Percentiles rank a stretch among this genome's conserved stretches.
phyloP scores from a whole-genome alignment of 2,888 invertebrate genomes.

The Apodemia hepburni region DNA sequence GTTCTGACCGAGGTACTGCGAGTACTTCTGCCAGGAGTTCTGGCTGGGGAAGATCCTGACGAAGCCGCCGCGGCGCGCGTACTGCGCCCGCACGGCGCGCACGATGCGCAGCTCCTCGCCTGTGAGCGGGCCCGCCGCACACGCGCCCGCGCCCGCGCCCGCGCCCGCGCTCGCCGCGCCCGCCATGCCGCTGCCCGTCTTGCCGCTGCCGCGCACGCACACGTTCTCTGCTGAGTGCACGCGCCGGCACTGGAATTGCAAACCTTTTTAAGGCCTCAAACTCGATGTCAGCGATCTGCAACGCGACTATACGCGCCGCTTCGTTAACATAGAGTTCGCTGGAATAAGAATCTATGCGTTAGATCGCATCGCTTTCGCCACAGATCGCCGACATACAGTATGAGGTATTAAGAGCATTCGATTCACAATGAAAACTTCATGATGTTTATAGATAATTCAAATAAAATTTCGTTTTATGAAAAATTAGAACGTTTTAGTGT shows the following conservation, averaged over 20 bases:
- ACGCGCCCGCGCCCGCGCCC: conserved; percentile 46
- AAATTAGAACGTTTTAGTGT: no score
- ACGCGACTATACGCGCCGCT: no score
- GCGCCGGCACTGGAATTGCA: conserved; percentile 79
- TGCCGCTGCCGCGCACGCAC: conserved; percentile 45
- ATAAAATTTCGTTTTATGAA: no score
- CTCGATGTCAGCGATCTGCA: no score
- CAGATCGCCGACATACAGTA: no score
- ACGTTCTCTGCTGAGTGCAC: conserved; percentile 88
- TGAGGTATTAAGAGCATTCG: no score
- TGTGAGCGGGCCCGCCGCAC: conserved; percentile 66
- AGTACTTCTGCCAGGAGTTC: conserved; percentile 92
- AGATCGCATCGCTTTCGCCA: no score
- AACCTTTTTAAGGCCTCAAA: no score
- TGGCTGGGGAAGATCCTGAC: conserved; percentile 94
- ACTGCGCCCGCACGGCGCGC: conserved; percentile 87
- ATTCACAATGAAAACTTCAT: no score
- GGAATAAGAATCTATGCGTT: no score
- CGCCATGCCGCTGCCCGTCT: conserved; percentile 29
- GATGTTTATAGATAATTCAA: no score
- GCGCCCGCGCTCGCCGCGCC: conserved; percentile 75
- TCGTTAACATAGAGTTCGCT: no score
- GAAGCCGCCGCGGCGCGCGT: conserved; percentile 91
- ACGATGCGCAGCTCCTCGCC: conserved; percentile 90
- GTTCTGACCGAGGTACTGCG: conserved; percentile 85